These are phyloP conservation scores for Erynnis tages DNA, from an alignment of 2,888 invertebrate species.

Conservation along the genomic window DNA sequence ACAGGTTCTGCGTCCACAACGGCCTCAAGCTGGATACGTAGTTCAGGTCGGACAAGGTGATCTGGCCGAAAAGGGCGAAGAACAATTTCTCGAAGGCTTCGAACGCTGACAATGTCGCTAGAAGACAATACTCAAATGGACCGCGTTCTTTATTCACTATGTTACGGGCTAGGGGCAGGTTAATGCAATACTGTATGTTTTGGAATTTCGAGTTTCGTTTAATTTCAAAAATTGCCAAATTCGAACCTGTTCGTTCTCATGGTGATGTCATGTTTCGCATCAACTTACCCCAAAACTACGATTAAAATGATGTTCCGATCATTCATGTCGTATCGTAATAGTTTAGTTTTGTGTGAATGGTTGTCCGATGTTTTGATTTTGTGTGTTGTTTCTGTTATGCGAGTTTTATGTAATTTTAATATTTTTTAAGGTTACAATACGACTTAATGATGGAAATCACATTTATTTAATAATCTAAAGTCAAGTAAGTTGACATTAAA, in stretches of 20 bases:
- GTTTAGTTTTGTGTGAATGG: constrained; percentile 18
- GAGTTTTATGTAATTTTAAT: constrained; percentile 26
- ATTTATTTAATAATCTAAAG: constrained; percentile 47
- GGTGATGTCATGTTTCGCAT: constrained; percentile 37
- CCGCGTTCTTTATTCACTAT: constrained; percentile 53
- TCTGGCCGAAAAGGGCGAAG: constrained; percentile 98
- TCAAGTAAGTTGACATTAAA: constrained; percentile 50
- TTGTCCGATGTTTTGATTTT: constrained; percentile 27
- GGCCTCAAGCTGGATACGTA: constrained; percentile 86
- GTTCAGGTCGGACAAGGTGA: constrained; percentile 91
- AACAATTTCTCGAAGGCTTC: constrained; percentile 98
- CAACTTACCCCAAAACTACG: constrained; percentile 53
- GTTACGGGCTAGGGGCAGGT: constrained; percentile 53
- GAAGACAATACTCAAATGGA: constrained; percentile 76
- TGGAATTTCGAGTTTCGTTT: background rate
- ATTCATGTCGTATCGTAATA: constrained; percentile 32
- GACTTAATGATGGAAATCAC: constrained; percentile 32
- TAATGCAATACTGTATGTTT: constrained; percentile 40
- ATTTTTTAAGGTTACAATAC: constrained; percentile 20
- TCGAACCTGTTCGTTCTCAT: constrained; percentile 13
- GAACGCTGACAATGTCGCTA: constrained; percentile 93
- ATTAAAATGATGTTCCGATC: constrained; percentile 23
- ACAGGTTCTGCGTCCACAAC: constrained; percentile 91
- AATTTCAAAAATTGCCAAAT: constrained; percentile 15
- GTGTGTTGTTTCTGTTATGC: constrained; percentile 27